phyloP scores from a whole-genome alignment of 2,113 vertebrate species.

The Vireo altiloquus region DNA sequence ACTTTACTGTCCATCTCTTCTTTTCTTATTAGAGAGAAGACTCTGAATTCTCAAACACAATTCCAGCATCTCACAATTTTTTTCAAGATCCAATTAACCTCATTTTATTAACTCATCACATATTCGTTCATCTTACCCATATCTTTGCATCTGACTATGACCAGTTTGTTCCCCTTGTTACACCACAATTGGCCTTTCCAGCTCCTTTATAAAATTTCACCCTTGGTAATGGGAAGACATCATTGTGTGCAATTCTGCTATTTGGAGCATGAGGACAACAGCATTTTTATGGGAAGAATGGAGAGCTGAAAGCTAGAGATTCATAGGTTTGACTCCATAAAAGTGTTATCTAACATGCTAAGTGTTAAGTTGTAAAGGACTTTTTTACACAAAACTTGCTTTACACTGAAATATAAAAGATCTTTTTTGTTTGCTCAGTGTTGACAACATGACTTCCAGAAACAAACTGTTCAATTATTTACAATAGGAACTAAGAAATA shows the following conservation, averaged over 20 bases:
- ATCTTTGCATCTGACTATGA: background rate
- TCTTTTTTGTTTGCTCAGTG: background rate
- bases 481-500: background rate
- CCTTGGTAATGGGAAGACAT: background rate
- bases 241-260: background rate
- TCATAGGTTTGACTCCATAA: background rate
- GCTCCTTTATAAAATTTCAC: background rate
- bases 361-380: background rate
- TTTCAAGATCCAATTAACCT: conserved; percentile 16
- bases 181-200: background rate
- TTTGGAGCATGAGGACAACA: background rate
- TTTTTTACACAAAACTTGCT: background rate
- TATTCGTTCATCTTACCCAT: background rate
- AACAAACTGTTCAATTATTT: background rate
- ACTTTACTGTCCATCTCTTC: background rate
- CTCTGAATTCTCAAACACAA: background rate
- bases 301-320: background rate
- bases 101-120: background rate
- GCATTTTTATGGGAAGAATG: background rate
- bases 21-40: background rate
- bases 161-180: background rate
- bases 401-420: background rate
- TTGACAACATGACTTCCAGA: background rate
- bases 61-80: background rate
- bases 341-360: background rate